These are phyloP conservation scores for Drymodes brunneopygia DNA, from an alignment of 2,113 vertebrate genomes.

Conservation along the genomic window DNA sequence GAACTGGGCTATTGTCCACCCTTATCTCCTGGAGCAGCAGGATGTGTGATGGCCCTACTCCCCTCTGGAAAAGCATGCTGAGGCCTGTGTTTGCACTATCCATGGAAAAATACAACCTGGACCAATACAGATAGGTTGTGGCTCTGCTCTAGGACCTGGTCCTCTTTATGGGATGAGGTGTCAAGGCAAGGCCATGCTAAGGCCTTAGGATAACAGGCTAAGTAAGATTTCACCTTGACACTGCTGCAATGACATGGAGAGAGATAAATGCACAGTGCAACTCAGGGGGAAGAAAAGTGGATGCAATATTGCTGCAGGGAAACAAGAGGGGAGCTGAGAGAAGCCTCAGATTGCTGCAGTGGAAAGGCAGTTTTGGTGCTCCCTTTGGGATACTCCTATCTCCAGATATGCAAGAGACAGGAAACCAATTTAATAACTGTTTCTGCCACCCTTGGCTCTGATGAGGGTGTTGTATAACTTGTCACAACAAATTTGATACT, in stretches of 20 bases:
- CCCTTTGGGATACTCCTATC: not conserved
- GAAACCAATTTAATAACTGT: not conserved
- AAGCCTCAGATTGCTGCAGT: not conserved
- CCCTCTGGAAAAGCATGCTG: not conserved
- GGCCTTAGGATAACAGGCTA: not conserved
- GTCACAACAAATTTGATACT: not conserved
- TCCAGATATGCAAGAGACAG: not conserved
- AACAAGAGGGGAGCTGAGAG: not conserved
- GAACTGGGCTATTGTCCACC: not conserved
- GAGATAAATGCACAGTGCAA: not conserved
- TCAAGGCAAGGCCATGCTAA: not conserved
- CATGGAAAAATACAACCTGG: constrained; percentile 15
- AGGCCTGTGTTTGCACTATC: not conserved
- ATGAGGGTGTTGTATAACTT: not conserved
- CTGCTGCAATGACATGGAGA: not conserved
- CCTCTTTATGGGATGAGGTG: not conserved
- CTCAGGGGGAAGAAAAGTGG: not conserved
- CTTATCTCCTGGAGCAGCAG: constrained; percentile 41
- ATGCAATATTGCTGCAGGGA: not conserved
- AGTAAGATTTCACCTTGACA: not conserved
- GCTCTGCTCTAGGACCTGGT: not conserved
- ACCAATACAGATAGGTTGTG: not conserved
- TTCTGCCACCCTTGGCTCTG: not conserved
- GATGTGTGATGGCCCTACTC: not conserved
- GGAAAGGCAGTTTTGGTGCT: not conserved